Evolutionary conservation across 2,797 vertebrate genomes (phyloP).

Genomic region (Sandelia bainsii): DNA sequence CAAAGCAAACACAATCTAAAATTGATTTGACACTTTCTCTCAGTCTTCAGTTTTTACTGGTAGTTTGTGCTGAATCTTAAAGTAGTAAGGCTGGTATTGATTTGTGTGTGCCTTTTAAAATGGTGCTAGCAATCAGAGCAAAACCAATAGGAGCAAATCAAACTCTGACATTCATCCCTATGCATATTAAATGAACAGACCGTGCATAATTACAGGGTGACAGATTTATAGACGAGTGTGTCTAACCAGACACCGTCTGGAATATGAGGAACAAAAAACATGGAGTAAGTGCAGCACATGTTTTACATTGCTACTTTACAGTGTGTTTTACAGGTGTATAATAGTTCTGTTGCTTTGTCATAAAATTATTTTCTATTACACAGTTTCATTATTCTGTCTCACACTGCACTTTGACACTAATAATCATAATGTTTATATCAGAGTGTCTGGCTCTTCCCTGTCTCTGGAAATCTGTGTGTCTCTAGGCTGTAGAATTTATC

Average conservation of each 20-base stretch:
- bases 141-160: slow-evolving; percentile 57
- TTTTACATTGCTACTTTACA: not conserved
- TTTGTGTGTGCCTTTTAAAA: slow-evolving; percentile 36
- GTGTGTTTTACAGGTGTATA: slow-evolving; percentile 32
- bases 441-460: slow-evolving; percentile 22
- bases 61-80: slow-evolving; percentile 33
- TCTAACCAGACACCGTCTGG: slow-evolving; percentile 24
- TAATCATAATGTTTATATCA: slow-evolving; percentile 28
- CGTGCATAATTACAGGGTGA: slow-evolving; percentile 31
- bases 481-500: slow-evolving; percentile 32
- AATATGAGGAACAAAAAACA: slow-evolving; percentile 12
- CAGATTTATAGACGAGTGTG: slow-evolving; percentile 27
- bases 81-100: slow-evolving; percentile 31
- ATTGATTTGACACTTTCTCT: slow-evolving; percentile 44
- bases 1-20: slow-evolving; percentile 22
- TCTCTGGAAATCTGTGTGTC: slow-evolving; percentile 17
- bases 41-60: slow-evolving; percentile 13
- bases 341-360: slow-evolving; percentile 15
- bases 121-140: slow-evolving; percentile 29
- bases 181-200: slow-evolving; percentile 49
- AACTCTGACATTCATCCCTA: slow-evolving; percentile 51
- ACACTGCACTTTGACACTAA: slow-evolving; percentile 20
- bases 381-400: slow-evolving; percentile 10
- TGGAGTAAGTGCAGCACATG: not conserved
- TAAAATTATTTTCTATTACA: slow-evolving; percentile 8